Evolutionary conservation across 1,140 invertebrate species (phyloP), one percentile per base, ranked within the genome.

Genomic region (Magallana angulata): DNA sequence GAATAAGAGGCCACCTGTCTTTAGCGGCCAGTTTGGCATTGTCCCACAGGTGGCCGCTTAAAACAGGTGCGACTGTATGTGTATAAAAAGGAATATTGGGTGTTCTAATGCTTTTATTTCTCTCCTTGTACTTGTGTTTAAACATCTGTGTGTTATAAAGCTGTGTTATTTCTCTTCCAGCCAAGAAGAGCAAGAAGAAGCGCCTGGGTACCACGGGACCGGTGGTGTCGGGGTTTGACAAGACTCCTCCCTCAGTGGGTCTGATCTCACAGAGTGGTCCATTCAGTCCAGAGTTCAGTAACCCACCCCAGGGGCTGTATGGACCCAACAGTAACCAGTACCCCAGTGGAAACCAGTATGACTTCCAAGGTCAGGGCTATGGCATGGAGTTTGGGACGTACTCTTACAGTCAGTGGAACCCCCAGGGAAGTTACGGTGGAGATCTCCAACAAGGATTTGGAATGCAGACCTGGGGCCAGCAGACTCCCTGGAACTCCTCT

Each of bases 121-220:
- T 36, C 36, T 36, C 36, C 1, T 36, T 36, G 36, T 36, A 36
- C 36, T 36, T 36, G 36, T 36, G 36, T 36, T 0, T 36, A 0
- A 36, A 36, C 36, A 36, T 36, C 36, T 1, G 36, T 36, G 1
- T 36, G 4, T 36, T 36, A 36, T 48, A 14, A 57, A 11, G 8
- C 56, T 56, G 1, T n/a, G 68, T 57, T 71, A 62, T 81, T 85
- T 81, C 18, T 24, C 8, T 82, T 85, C 24, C 83, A 84, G 85
- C 48, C 14, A 60, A 57, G 80, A 64, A 56, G 60, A 85, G n/a
- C 5, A 84, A 64, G n/a, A 88, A 64, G 57, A 89, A 90, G 62
- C 83, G 86, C 48, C 12, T 88, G 8, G 86, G 84, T 12, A 58
- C 82, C 36, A 81, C 83, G 3, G 87, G 85, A 11, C 87, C 89